Evolutionary conservation across 2,113 vertebrate genomes (phyloP).

Genomic region (Catharus minimus): DNA sequence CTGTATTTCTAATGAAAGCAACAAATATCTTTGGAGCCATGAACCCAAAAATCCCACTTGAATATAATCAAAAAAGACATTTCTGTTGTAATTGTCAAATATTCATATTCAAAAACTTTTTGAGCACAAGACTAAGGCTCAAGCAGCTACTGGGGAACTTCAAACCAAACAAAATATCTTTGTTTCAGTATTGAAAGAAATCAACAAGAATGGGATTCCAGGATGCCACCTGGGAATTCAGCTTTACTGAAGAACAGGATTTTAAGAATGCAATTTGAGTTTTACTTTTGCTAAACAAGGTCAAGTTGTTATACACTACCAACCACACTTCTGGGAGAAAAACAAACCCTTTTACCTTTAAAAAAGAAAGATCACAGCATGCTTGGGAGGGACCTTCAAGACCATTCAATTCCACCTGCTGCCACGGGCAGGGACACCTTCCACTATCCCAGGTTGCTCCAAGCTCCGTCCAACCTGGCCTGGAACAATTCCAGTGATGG

Average conservation of each 20-base stretch:
- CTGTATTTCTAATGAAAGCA: conserved; percentile 1
- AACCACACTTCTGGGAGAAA: not conserved
- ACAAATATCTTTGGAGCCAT: not conserved
- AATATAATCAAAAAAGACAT: not conserved
- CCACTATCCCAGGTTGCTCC: not conserved
- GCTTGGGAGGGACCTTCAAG: not conserved
- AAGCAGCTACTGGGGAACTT: not conserved
- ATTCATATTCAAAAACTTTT: not conserved
- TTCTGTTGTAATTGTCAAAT: not conserved
- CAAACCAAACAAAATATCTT: not conserved
- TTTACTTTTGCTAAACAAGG: not conserved
- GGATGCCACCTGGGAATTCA: not conserved
- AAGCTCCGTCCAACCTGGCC: accelerated
- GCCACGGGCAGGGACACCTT: not conserved
- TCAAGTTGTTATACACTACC: not conserved
- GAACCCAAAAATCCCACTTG: not conserved
- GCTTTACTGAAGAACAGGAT: not conserved
- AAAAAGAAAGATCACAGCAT: not conserved
- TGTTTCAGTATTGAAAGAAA: not conserved
- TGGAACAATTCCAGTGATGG: not conserved
- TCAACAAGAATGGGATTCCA: not conserved
- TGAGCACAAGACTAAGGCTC: not conserved
- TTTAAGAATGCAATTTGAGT: not conserved
- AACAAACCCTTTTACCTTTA: not conserved
- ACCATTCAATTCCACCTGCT: not conserved